Base-by-base conservation (phyloP, 2,888 invertebrate genomes). In the Gymnoscelis rufifasciata region DNA sequence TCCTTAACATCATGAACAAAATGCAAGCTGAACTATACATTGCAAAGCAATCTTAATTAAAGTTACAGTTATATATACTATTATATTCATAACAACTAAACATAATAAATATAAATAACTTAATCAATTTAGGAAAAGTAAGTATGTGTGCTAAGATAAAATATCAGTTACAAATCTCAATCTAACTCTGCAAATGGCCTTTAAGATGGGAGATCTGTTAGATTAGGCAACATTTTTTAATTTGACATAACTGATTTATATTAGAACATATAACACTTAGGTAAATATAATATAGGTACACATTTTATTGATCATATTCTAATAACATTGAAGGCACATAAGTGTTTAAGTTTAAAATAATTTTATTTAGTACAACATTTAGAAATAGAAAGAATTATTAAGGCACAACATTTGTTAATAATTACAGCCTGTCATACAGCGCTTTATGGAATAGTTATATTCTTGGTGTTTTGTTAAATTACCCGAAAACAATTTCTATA, bases 11-110 rank as follows among this genome's bases (percentile, higher is more conserved):
- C n/a, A 33, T 19, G 10, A 48, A 50, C 53, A 47, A 60, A 56
- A 60, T 61, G 59, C 52, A 50, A 43, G 36, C 45, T 38, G 39
- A 37, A 45, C 39, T 4, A 12, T 28, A 30, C 31, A 36, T 13
- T 15, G n/a, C 12, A 33, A 48, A 47, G 39, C 36, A 38, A 37
- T 28, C 42, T 38, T 14, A 33, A 19, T 6, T 33, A 19, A 10
- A 13, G 13, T 31, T 8, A 1, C 1, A 33, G 10, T n/a, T 15
- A 33, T 33, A 7, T 15, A 6, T 1, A 15, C n/a, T n/a, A n/a
- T n/a, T 33, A 33, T 6, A 14, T 33, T 15, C 3, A 31, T 14
- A 31, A n/a, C 10, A 15, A 15, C 31, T 33, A 33, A 10, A 31
- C 3, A 7, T 31, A n/a, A 13, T 30, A 13, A 12, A 8, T 14